Conservation (phyloP, 2,888 invertebrate genomes). For the Synergus umbraculus region DNA sequence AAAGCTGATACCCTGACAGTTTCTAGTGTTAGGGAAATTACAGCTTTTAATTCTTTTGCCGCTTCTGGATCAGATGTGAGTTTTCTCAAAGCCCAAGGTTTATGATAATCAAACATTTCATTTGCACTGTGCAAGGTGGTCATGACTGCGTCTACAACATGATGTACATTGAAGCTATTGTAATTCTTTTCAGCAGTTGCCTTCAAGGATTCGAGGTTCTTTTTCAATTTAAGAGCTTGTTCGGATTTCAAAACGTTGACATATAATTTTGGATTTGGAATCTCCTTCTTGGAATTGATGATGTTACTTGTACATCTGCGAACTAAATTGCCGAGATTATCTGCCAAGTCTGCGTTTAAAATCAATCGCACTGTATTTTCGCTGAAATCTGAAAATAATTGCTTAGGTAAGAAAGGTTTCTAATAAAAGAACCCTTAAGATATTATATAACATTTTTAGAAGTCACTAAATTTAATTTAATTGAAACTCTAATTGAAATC, state of each 20-base stretch:
- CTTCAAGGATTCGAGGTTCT: constrained; percentile 79
- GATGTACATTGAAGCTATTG: constrained; percentile 88
- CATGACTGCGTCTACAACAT: constrained; percentile 88
- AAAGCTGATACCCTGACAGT: constrained; percentile 88
- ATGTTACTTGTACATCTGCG: constrained; percentile 87
- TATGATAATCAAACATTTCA: constrained; percentile 89
- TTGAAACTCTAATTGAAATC: not conserved
- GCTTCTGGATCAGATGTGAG: constrained; percentile 75
- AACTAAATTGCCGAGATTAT: constrained; percentile 94
- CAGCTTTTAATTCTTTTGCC: constrained; percentile 82
- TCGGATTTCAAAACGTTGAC: constrained; percentile 76
- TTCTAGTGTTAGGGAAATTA: constrained; percentile 92
- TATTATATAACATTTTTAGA: not conserved
- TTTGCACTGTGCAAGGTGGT: constrained; percentile 88
- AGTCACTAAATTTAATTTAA: not conserved
- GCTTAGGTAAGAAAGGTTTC: constrained; percentile 22
- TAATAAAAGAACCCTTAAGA: not conserved
- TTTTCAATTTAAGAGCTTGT: constrained; percentile 80
- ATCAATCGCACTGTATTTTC: constrained; percentile 85
- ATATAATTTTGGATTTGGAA: constrained; percentile 82
- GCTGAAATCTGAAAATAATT: constrained; percentile 86
- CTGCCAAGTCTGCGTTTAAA: constrained; percentile 93
- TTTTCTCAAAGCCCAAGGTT: constrained; percentile 93
- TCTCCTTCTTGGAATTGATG: constrained; percentile 88
- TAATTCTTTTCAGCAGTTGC: constrained; percentile 85